phyloP scores from a whole-genome alignment of 2,888 invertebrate species.

The Liodrosophila aerea region DNA sequence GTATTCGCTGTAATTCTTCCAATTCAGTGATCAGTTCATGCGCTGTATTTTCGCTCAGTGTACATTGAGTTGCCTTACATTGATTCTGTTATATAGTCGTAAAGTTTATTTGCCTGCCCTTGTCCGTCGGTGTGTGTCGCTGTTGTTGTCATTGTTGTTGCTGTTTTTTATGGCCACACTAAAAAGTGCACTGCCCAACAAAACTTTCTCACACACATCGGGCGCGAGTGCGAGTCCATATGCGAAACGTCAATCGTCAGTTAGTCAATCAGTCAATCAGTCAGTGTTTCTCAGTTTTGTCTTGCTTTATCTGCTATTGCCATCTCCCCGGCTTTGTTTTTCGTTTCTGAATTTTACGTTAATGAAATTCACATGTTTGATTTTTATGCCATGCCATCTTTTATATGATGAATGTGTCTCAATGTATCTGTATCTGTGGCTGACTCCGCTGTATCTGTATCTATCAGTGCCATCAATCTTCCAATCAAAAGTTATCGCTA shows the following conservation, averaged over 20 bases:
- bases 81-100: conserved; percentile 76
- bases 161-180: conserved; percentile 63
- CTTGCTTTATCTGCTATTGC: conserved; percentile 51
- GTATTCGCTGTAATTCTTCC: too few species aligned
- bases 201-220: conserved; percentile 66
- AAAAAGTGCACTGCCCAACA: conserved; percentile 72
- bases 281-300: conserved; percentile 34
- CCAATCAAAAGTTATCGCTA: conserved; percentile 47
- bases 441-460: conserved; percentile 10
- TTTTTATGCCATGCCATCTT: conserved; percentile 55
- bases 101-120: conserved; percentile 75
- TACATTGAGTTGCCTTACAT: conserved; percentile 56
- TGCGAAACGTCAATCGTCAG: conserved; percentile 28
- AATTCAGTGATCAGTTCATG: too few species aligned
- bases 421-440: conserved; percentile 17
- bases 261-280: conserved; percentile 29
- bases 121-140: conserved; percentile 8
- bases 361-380: conserved; percentile 72
- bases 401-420: conserved; percentile 64
- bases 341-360: conserved; percentile 46
- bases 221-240: neutral
- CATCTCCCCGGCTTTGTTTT: conserved; percentile 48
- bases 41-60: conserved; percentile 34
- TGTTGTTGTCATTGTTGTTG: conserved; percentile 26
- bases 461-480: conserved; percentile 39